A percentile compares a stretch with the other conserved stretches of the same genome.
These are phyloP conservation scores for Anarhynchus alexandrinus DNA, from an alignment of 2,113 vertebrate species.

Conservation along the genomic window DNA sequence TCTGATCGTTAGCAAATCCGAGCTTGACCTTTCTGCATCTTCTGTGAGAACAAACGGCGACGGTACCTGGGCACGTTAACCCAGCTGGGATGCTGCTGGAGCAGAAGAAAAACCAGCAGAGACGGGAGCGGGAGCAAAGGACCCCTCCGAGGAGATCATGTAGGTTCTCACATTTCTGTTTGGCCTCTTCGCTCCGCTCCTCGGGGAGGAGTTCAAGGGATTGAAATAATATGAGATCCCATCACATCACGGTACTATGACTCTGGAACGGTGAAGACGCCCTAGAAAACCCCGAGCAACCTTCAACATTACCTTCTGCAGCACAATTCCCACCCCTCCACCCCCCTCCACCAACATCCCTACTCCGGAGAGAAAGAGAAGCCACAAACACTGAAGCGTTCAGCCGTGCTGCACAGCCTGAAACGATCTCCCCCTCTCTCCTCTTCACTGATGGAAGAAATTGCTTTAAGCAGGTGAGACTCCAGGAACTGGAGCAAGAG, in stretches of 20 bases:
- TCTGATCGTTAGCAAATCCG: background rate
- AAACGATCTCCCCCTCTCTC: background rate
- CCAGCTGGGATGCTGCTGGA: background rate
- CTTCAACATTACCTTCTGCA: background rate
- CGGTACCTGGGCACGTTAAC: background rate
- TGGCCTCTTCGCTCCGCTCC: background rate
- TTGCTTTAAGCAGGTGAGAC: background rate
- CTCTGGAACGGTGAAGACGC: background rate
- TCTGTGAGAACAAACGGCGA: background rate
- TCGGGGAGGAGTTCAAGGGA: background rate
- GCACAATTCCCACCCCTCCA: background rate
- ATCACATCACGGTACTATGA: background rate
- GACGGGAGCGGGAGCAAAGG: background rate
- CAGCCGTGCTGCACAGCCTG: background rate
- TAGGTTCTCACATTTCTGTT: background rate
- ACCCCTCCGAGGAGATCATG: background rate
- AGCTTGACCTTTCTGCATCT: constrained; percentile 30
- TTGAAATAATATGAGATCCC: background rate
- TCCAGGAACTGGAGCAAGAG: background rate
- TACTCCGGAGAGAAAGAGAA: background rate
- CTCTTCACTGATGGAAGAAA: background rate
- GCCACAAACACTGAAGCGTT: background rate
- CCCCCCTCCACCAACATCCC: background rate
- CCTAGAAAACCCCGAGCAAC: background rate
- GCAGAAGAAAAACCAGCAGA: background rate